These are phyloP conservation scores for Drosophila nr. fundita DNA, from an alignment of 2,888 invertebrate genomes.

Conservation along the genomic window DNA sequence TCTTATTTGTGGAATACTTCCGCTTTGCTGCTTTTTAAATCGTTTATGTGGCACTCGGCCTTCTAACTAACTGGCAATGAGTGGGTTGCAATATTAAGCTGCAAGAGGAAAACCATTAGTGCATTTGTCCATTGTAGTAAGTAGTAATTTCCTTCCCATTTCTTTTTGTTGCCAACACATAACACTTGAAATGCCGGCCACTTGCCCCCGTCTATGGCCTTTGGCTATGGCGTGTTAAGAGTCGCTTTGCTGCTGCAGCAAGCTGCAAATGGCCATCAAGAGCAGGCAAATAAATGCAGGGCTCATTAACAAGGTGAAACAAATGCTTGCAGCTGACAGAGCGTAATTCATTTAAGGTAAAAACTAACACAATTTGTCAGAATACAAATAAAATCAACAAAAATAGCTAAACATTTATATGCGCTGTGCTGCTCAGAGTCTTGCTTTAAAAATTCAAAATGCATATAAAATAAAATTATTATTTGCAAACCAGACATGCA, in stretches of 20 bases:
- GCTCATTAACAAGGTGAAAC: neutral
- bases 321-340: neutral
- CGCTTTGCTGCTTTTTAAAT: constrained; percentile 53
- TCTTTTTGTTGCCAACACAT: constrained; percentile 4
- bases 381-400: too few relatives aligned
- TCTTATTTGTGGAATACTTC: constrained; percentile 55
- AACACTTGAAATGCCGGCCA: constrained; percentile 14
- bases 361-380: neutral
- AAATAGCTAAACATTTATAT: neutral
- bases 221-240: constrained; percentile 24
- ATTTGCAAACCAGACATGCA: neutral
- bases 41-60: constrained; percentile 45
- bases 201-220: constrained; percentile 12
- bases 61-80: constrained; percentile 11
- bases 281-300: neutral
- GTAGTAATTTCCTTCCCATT: neutral
- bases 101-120: neutral
- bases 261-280: neutral
- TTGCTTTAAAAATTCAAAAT: neutral
- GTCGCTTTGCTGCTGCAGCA: neutral
- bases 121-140: constrained; percentile 12
- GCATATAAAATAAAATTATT: neutral
- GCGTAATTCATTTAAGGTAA: too few relatives aligned
- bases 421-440: neutral
- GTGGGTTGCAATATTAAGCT: constrained; percentile 23